Evolutionary conservation across 2,797 vertebrate species (phyloP), one percentile per base, ranked within the genome.

Genomic region (Lagocephalus sceleratus): DNA sequence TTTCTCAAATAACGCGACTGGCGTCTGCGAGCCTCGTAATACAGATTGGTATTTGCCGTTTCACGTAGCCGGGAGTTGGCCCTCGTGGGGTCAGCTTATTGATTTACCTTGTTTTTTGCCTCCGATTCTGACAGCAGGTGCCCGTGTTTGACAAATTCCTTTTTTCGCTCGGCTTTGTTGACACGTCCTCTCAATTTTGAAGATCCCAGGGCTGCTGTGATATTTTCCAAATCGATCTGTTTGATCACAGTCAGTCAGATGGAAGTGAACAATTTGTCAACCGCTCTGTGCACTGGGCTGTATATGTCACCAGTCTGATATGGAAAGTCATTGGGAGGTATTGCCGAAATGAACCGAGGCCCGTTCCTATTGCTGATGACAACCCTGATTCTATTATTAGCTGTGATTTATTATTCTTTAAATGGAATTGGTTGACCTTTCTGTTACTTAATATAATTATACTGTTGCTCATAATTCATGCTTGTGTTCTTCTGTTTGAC

Each of bases 31-130:
- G 64, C 53, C 70, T 57, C 67, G 75, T 80, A 81, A 76, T 73
- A 76, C 74, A 71, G 74, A 86, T 82, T 83, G 79, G 80, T 81
- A 82, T 85, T 85, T 85, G 81, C 69, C 79, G 74, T 89, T 87
- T 85, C 76, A 80, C 66, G 72, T 66, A 75, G 54, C 66, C 56
- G 70, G 75, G 79, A 69, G 63, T 48, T 61, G 72, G 52, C 60
- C 53, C 76, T 72, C 78, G 58, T 12, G 61, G 70, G 85, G 81
- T 87, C 76, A 74, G 29, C 19, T 43, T 81, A 88, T 89, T 75
- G 85, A 89, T 88, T 79, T 23, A 15, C 20, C 25, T 25, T n/a
- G 35, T 22, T 51, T 51, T 42, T 49, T 50, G 17, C 25, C 20
- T 11, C 5, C 7, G 3, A 49, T 56, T 66, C 39, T 47, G 71